Evolutionary conservation across 2,797 vertebrate species (phyloP).

Genomic region (Hipposideros larvatus): DNA sequence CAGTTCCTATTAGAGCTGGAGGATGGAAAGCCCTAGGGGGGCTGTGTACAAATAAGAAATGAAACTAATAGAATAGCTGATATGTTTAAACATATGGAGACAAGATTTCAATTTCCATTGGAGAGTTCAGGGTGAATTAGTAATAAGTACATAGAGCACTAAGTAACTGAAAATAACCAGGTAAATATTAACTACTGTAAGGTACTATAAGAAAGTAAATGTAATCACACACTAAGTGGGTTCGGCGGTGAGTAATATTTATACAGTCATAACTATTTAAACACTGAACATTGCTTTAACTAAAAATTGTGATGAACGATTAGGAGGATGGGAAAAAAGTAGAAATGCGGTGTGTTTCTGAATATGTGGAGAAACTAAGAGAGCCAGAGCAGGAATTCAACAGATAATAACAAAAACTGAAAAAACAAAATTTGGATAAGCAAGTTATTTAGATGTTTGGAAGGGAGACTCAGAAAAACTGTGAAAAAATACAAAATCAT

Average conservation of each 20-base stretch:
- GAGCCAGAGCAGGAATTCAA: neutral
- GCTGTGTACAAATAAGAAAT: neutral
- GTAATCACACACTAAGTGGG: neutral
- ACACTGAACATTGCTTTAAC: neutral
- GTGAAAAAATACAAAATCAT: neutral
- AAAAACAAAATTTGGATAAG: neutral
- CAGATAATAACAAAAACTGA: neutral
- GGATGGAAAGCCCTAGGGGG: neutral
- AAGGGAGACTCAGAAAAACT: neutral
- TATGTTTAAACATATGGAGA: neutral
- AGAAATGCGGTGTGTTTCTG: neutral
- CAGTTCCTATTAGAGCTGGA: neutral
- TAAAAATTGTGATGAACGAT: neutral
- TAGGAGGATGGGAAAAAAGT: neutral
- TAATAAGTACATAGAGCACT: neutral
- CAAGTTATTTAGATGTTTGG: neutral
- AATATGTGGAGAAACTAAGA: neutral
- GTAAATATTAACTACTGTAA: conserved; percentile 14
- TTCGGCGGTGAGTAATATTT: neutral
- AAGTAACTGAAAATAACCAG: conserved; percentile 34
- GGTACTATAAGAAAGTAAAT: neutral
- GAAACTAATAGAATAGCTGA: neutral
- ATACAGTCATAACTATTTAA: neutral
- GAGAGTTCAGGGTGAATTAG: neutral
- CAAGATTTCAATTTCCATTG: neutral